Percentiles rank a stretch among this genome's conserved stretches.
phyloP scores from a whole-genome alignment of 2,797 vertebrate genomes.

The Hemibagrus guttatus region DNA sequence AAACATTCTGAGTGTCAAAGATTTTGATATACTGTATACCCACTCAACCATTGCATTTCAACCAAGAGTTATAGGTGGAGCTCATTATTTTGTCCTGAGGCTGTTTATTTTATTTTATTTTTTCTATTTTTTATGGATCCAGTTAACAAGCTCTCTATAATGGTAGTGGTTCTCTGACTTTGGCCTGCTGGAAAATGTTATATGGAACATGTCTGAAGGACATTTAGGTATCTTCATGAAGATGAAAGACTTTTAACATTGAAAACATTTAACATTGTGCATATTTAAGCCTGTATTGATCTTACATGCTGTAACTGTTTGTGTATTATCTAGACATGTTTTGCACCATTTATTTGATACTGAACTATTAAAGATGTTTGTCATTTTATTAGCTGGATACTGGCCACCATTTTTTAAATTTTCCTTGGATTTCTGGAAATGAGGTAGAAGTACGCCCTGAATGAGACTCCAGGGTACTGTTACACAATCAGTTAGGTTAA shows the following conservation, averaged over 20 bases:
- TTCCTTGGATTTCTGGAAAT: neutral
- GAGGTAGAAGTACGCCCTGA: neutral
- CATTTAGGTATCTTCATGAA: no score
- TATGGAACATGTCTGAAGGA: neutral
- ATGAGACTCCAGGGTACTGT: neutral
- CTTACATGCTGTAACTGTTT: neutral
- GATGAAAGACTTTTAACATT: neutral
- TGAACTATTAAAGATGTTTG: neutral
- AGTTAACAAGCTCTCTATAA: neutral
- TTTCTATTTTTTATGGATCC: neutral
- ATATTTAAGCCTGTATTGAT: neutral
- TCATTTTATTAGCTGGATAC: neutral
- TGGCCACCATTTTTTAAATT: neutral
- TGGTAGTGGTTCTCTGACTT: neutral
- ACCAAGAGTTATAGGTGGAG: neutral
- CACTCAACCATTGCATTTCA: neutral
- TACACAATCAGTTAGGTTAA: neutral
- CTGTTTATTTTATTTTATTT: neutral
- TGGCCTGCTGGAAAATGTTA: constrained; percentile 2
- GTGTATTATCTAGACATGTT: neutral
- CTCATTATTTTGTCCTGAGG: neutral
- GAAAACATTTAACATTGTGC: neutral
- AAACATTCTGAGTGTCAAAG: neutral
- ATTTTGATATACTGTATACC: neutral
- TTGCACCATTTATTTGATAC: neutral